Percentiles rank a stretch among this genome's conserved stretches.
phyloP scores from a whole-genome alignment of 2,113 vertebrate genomes.

The Chaetura pelagica region DNA sequence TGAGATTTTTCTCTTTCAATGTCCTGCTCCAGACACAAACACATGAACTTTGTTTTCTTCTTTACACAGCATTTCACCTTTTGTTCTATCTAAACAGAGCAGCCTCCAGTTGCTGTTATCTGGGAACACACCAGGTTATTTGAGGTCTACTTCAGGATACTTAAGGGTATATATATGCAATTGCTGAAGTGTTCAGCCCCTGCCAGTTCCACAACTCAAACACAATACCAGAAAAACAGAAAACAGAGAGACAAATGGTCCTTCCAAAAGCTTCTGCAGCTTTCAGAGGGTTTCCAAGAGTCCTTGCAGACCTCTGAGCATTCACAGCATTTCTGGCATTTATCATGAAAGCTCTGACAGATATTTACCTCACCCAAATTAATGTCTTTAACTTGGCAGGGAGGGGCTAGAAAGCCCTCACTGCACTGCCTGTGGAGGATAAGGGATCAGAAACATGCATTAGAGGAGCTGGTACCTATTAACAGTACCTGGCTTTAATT shows the following conservation, averaged over 20 bases:
- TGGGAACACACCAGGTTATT: neutral
- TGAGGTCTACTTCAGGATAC: neutral
- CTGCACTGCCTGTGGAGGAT: neutral
- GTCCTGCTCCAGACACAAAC: neutral
- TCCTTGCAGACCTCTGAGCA: neutral
- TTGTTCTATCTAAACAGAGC: neutral
- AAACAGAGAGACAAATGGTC: neutral
- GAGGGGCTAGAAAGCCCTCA: neutral
- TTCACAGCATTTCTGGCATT: neutral
- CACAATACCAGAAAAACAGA: fast-evolving
- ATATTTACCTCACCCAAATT: neutral
- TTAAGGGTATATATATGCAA: fast-evolving
- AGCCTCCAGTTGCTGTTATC: neutral
- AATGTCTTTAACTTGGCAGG: neutral
- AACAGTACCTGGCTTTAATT: neutral
- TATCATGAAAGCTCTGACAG: neutral
- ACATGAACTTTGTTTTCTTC: neutral
- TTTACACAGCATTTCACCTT: neutral
- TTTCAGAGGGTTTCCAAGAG: neutral
- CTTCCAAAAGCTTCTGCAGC: no score
- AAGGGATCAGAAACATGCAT: neutral
- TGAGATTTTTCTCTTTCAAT: neutral
- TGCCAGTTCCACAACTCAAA: neutral
- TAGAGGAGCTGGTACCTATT: neutral
- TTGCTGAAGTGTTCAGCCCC: neutral